Base-by-base conservation (phyloP, 2,888 invertebrate species). In the Chloroclystis v-ata region DNA sequence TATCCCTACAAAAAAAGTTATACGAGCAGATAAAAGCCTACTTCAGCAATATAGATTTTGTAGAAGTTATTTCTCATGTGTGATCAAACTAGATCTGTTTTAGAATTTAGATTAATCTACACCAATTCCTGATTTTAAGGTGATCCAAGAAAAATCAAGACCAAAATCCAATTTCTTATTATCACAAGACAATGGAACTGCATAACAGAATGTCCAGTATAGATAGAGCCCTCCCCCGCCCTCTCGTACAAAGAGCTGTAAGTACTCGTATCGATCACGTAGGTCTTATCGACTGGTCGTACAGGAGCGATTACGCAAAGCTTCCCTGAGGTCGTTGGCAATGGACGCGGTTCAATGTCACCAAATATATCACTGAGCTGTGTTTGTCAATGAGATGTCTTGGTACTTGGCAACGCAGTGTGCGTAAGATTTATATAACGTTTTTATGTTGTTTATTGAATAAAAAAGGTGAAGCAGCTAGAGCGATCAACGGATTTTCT, bases 321-420 rank as follows among this genome's bases (percentile, higher is more conserved):
- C 82, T 84, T 84, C 81, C 82, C 84, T 78, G 80, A 83, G 86
- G 87, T 87, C 87, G 83, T 86, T 87, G 87, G 85, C 87, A 87
- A 87, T 87, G 87, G 86, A 80, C 82, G 67, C 83, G 60, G 87
- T 87, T 87, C 87, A 87, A 87, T 87, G 87, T 87, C 87, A 87
- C 87, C 86, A 87, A 87, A 87, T 86, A 85, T 86, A 85, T 87
- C 86, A 84, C 83, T 76, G 75, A 66, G 69, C 61, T 33, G 54
- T 63, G 46, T 64, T 67, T 60, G 46, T 37, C 61, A 50, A 39
- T 57, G 55, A 24, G 8, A 30, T 8, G 12, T 44, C 62, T 82
- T 82, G 79, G 72, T 77, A 78, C 76, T 82, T 71, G 29, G 14
- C 33, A 14, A n/a, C n/a, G 13, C 30, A 30, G 29, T 35, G 33